Evolutionary conservation across 2,797 vertebrate genomes (phyloP).

Genomic region (Sphenodon punctatus): DNA sequence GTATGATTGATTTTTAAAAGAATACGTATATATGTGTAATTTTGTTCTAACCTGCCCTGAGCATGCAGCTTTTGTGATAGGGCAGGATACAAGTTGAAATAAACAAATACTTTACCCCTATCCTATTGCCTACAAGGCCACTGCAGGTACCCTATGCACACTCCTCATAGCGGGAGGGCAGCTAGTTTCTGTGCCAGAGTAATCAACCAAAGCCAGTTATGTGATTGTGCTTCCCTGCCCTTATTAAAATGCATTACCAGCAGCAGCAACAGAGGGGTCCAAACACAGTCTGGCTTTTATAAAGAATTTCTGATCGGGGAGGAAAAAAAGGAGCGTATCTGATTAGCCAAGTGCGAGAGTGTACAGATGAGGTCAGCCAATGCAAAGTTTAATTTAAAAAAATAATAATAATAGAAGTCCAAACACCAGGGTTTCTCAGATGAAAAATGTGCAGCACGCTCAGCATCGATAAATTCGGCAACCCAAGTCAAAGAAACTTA

Average conservation of each 20-base stretch:
- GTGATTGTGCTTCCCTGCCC: background rate
- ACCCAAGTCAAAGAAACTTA: conserved; percentile 27
- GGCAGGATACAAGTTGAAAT: too few species aligned
- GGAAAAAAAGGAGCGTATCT: conserved; percentile 3
- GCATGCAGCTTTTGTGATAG: too few species aligned
- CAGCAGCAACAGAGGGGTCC: background rate
- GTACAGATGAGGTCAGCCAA: conserved; percentile 31
- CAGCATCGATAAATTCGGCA: conserved; percentile 48
- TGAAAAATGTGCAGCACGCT: conserved; percentile 29
- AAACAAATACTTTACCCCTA: too few species aligned
- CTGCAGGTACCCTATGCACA: background rate
- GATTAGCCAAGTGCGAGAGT: conserved; percentile 18
- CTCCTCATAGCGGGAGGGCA: background rate
- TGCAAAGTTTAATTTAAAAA: conserved; percentile 44
- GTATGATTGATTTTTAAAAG: too few species aligned
- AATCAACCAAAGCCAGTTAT: conserved; percentile 13
- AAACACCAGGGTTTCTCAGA: conserved; percentile 28
- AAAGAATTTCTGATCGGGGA: background rate
- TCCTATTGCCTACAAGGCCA: background rate
- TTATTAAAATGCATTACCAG: conserved; percentile 42
- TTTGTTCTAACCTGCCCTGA: too few species aligned
- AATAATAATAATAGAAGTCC: conserved; percentile 20
- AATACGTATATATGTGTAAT: too few species aligned
- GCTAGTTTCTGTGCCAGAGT: background rate
- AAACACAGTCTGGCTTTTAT: conserved; percentile 16